Percentiles rank a stretch among this genome's conserved stretches.
These are phyloP conservation scores for Antrozous pallidus DNA, from an alignment of 2,797 vertebrate genomes.

Conservation along the genomic window DNA sequence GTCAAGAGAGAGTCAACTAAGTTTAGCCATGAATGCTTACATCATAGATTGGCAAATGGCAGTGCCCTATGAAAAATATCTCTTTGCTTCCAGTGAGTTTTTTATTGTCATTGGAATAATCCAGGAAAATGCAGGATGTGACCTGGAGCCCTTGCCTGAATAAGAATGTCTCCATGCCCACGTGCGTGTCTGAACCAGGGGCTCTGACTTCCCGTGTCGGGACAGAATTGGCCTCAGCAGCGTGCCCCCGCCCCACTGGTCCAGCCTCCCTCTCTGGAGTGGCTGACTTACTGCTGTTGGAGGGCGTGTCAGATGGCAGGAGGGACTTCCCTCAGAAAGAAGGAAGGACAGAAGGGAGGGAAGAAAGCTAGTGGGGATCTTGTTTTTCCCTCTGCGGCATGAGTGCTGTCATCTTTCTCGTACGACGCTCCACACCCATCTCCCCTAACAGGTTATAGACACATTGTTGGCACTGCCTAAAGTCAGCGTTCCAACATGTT, in stretches of 20 bases:
- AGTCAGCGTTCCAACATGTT: constrained; percentile 89
- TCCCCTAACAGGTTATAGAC: constrained; percentile 85
- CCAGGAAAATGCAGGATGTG: constrained; percentile 47
- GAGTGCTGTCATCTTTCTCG: constrained; percentile 64
- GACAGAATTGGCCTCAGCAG: constrained; percentile 20
- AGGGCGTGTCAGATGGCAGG: constrained; percentile 20
- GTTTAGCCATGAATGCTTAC: constrained; percentile 61
- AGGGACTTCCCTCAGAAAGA: not conserved
- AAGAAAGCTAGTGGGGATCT: constrained; percentile 32
- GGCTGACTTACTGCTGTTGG: not conserved
- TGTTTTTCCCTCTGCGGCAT: not conserved
- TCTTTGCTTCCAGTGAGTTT: constrained; percentile 46
- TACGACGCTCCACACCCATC: constrained; percentile 81
- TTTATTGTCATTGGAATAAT: constrained; percentile 12
- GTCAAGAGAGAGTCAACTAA: constrained; percentile 66
- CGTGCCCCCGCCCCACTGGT: not conserved
- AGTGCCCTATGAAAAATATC: not conserved
- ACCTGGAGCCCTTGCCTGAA: constrained; percentile 54
- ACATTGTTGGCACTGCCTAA: constrained; percentile 88
- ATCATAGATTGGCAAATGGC: constrained; percentile 47
- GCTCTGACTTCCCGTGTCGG: not conserved
- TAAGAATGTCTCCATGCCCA: not conserved
- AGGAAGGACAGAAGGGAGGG: constrained; percentile 11
- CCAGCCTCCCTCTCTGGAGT: not conserved
- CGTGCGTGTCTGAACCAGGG: not conserved